Evolutionary conservation across 2,888 invertebrate species (phyloP).

Genomic region (Diadegma fenestrale): DNA sequence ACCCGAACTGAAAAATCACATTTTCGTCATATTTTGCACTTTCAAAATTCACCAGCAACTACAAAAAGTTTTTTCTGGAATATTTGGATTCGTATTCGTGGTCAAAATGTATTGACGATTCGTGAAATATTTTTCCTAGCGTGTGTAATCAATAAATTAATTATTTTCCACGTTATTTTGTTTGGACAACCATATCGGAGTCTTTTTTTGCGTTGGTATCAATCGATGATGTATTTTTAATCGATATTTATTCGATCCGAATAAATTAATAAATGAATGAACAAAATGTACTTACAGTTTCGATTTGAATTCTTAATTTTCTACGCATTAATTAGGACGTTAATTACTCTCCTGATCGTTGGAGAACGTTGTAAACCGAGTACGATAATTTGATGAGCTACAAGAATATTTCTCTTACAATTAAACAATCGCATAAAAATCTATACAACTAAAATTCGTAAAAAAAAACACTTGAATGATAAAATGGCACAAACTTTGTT

Average conservation of each 20-base stretch:
- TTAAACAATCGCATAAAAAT: background rate
- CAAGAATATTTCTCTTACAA: background rate
- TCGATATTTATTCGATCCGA: background rate
- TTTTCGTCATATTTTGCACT: too few species aligned
- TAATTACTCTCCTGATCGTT: conserved; percentile 39
- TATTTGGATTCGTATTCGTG: too few species aligned
- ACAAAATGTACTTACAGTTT: background rate
- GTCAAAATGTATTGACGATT: background rate
- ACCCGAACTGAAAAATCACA: too few species aligned
- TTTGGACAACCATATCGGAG: background rate
- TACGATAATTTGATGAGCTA: conserved; percentile 70
- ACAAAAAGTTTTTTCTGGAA: too few species aligned
- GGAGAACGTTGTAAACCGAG: conserved; percentile 70
- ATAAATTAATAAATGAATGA: background rate
- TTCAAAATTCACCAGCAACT: too few species aligned
- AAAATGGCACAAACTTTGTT: conserved; percentile 64
- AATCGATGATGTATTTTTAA: background rate
- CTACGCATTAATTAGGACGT: background rate
- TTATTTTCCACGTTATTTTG: background rate
- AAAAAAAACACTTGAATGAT: background rate
- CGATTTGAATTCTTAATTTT: background rate
- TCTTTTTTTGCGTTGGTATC: background rate
- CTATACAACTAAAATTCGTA: background rate
- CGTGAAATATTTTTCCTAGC: background rate
- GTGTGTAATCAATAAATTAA: background rate